These are phyloP conservation scores for Suncus etruscus DNA, from an alignment of 2,113 vertebrate genomes.

Conservation along the genomic window DNA sequence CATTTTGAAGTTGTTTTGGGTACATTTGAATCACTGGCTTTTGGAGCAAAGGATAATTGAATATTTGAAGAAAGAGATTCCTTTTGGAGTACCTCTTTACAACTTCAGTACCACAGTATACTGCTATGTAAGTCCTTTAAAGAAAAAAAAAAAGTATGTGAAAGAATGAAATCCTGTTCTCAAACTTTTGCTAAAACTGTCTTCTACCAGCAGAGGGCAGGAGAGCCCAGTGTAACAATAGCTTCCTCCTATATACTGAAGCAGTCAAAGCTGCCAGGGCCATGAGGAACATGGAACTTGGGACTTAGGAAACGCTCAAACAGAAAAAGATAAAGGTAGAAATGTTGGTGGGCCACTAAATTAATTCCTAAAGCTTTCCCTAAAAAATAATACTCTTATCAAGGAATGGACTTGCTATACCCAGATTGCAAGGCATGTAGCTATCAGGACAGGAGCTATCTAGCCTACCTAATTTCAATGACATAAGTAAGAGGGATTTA, in stretches of 20 bases:
- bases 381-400: not conserved
- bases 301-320: not conserved
- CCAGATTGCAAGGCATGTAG: not conserved
- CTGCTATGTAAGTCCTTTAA: not conserved
- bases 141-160: not conserved
- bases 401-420: not conserved
- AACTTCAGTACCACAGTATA: not conserved
- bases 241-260: not conserved
- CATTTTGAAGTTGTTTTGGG: not conserved
- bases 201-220: constrained; percentile 74
- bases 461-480: not conserved
- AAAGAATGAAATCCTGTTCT: not conserved
- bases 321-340: not conserved
- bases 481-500: not conserved
- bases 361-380: constrained; percentile 7
- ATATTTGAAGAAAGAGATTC: not conserved
- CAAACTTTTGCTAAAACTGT: not conserved
- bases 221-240: constrained; percentile 25
- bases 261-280: fast-evolving
- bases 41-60: not conserved
- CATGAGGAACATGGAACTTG: not conserved
- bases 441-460: not conserved
- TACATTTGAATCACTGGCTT: not conserved
- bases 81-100: not conserved
- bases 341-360: not conserved